A percentile compares a stretch with the other conserved stretches of the same genome.
phyloP scores from a whole-genome alignment of 1,140 invertebrate species.

The Listronotus bonariensis region DNA sequence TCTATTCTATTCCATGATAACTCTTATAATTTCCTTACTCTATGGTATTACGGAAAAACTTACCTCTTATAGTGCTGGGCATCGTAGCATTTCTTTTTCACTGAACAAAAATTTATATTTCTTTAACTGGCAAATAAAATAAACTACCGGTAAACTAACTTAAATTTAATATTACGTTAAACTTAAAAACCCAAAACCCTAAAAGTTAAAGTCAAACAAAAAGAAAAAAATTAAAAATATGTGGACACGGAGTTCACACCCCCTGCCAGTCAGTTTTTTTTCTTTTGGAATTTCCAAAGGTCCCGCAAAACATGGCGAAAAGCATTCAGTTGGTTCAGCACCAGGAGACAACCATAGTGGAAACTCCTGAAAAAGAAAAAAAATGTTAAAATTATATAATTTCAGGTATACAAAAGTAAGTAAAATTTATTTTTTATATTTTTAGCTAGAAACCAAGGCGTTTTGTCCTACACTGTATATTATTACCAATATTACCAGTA shows the following conservation, averaged over 20 bases:
- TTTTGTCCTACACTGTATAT: too few species aligned
- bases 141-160: conserved; percentile 10
- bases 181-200: conserved; percentile 14
- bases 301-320: conserved; percentile 39
- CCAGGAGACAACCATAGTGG: conserved; percentile 3
- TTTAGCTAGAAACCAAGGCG: too few species aligned
- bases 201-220: conserved; percentile 5
- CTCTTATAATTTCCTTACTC: too few species aligned
- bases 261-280: conserved; percentile 37
- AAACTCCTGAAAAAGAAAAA: conserved; percentile 8
- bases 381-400: neutral
- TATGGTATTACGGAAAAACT: conserved; percentile 19
- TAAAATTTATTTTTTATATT: too few species aligned
- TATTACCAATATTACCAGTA: too few species aligned
- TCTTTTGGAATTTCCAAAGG: conserved; percentile 45
- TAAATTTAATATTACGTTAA: conserved; percentile 2
- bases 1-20: too few species aligned
- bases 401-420: too few species aligned
- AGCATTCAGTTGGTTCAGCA: neutral
- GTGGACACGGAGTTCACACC: neutral
- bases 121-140: conserved; percentile 2
- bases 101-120: neutral
- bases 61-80: conserved; percentile 55
- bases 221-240: conserved; percentile 2
- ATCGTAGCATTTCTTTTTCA: conserved; percentile 50